Evolutionary conservation across 2,797 vertebrate genomes (phyloP).

Genomic region (Anguilla obscura): DNA sequence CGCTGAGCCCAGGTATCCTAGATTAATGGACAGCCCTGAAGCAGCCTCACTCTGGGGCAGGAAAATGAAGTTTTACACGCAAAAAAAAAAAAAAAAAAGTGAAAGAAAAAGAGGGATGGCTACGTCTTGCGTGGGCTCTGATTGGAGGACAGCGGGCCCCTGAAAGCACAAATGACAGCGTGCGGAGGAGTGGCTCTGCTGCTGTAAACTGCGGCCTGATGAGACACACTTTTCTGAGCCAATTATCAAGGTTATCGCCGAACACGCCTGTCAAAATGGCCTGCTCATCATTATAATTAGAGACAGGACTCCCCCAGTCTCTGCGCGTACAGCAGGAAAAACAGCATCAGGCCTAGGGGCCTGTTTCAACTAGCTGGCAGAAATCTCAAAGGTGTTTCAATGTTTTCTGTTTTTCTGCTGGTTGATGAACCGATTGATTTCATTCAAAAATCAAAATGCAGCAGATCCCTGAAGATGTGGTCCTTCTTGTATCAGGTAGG

Average conservation of each 20-base stretch:
- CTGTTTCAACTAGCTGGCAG: background rate
- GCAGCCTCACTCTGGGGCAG: background rate
- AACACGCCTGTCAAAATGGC: background rate
- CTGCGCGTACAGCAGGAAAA: background rate
- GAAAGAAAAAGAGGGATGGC: background rate
- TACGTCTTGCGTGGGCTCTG: background rate
- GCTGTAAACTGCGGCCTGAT: background rate
- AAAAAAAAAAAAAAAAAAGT: too few species aligned
- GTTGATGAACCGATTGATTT: too few species aligned
- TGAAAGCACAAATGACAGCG: background rate
- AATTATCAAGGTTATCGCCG: conserved; percentile 4
- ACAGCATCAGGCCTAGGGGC: background rate
- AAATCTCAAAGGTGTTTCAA: background rate
- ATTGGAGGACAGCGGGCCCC: background rate
- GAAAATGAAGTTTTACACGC: background rate
- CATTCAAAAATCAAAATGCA: too few species aligned
- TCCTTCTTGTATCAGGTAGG: background rate
- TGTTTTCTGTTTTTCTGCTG: too few species aligned
- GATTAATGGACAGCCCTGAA: background rate
- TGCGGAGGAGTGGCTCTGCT: background rate
- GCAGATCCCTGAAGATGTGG: too few species aligned
- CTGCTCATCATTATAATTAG: conserved; percentile 1
- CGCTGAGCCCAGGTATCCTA: background rate
- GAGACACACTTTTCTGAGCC: background rate
- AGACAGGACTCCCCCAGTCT: background rate